Evolutionary conservation across 2,888 invertebrate species (phyloP), one percentile per base, ranked within the genome.

Genomic region (Caradrina clavipalpis): DNA sequence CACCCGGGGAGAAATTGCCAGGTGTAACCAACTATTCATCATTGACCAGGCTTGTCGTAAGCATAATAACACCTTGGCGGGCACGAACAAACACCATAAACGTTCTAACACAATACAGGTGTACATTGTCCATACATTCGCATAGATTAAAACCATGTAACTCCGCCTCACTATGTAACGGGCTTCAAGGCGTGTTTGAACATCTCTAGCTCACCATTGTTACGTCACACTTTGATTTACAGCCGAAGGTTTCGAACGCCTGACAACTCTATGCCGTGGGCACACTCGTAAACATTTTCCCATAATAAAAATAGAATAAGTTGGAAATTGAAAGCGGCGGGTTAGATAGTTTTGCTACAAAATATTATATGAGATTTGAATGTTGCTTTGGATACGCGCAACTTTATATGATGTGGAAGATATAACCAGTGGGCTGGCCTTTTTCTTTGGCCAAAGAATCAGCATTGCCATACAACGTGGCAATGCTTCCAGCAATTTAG

Each of bases 201-300:
- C 85, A 86, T 86, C 84, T 78, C 78, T 72, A 63, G 71, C 67
- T 15, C 21, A n/a, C 83, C 75, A 89, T 89, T 89, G 88, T 89
- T 68, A 83, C 80, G 87, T 88, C 89, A 77, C 76, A 42, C 6
- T 22, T 66, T 86, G 88, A 89, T 89, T 88, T 87, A 89, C 85
- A 71, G 45, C 26, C 54, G 47, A 64, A 69, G 69, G 49, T 53
- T 62, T 59, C 19, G 55, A 72, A 66, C 58, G 19, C 55, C 63
- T 81, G 81, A 78, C 83, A 81, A 76, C 83, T 83, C 83, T 72
- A 83, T 78, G 68, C 78, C 17, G 50, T n/a, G 67, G 58, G 31
- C 59, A 72, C 47, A 72, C 71, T 78, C 65, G 78, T 81, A 83
- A 83, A 76, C 72, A 81, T 73, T 56, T 72, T 72, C 64, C 71